phyloP scores from a whole-genome alignment of 30 jellyfish, hydroid and myxozoan genomes.

The Hydra vulgaris region DNA sequence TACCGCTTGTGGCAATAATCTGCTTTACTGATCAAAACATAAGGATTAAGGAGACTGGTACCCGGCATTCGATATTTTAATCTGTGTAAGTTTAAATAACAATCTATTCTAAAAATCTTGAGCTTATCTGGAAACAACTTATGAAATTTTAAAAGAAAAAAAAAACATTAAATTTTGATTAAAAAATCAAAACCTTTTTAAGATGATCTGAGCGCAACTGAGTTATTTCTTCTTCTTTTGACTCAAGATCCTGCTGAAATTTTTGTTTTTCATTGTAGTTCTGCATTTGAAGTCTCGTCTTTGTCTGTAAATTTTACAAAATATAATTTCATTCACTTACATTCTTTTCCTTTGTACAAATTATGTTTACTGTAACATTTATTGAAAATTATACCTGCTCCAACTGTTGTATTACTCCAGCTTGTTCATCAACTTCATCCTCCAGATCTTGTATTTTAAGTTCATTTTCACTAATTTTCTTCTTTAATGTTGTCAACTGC shows the following conservation, averaged over 20 bases:
- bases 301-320: constrained; percentile 40
- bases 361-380: no score
- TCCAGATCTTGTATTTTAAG: constrained; percentile 83
- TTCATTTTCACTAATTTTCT: constrained; percentile 71
- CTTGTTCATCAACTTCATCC: constrained; percentile 95
- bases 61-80: no score
- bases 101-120: no score
- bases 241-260: constrained; percentile 65
- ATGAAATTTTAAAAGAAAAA: background rate
- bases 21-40: no score
- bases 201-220: constrained; percentile 64
- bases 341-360: no score
- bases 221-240: constrained; percentile 78
- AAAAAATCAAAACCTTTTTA: constrained; percentile 43
- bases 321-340: no score
- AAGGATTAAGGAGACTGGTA: no score
- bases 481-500: constrained; percentile 44
- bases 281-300: constrained; percentile 66
- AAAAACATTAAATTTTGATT: background rate
- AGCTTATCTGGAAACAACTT: no score
- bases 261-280: constrained; percentile 79
- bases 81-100: no score
- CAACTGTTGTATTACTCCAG: constrained; percentile 84
- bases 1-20: no score
- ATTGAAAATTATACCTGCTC: constrained; percentile 46